A percentile compares a stretch with the other conserved stretches of the same genome.
Evolutionary conservation across 2,888 invertebrate species (phyloP).

Genomic region (Tetheella fluctuosa): DNA sequence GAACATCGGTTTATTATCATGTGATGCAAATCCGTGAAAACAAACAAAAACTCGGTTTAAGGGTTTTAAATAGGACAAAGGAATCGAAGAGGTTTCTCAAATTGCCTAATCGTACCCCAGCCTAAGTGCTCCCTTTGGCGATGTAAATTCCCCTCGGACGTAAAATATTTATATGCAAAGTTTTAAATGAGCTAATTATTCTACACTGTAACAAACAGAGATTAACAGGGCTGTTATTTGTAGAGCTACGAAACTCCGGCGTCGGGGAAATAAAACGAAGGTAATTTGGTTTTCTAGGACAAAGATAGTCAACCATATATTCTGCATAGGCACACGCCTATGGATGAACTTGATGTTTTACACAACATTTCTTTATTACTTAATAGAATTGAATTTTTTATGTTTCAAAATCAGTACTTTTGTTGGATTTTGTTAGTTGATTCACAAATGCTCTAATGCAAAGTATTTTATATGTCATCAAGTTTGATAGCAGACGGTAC

Average conservation of each 20-base stretch:
- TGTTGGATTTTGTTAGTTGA: too few species aligned
- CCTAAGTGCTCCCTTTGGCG: constrained; percentile 14
- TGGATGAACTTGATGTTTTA: not conserved
- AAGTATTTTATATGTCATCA: too few species aligned
- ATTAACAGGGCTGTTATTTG: constrained; percentile 23
- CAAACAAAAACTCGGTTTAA: not conserved
- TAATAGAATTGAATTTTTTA: too few species aligned
- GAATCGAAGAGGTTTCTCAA: constrained; percentile 2
- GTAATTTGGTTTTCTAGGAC: not conserved
- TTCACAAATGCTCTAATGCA: too few species aligned
- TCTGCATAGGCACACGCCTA: not conserved
- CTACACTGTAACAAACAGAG: constrained; percentile 34
- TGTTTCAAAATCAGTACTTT: too few species aligned
- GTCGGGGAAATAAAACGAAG: constrained; percentile 1
- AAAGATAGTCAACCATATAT: not conserved
- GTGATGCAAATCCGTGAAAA: not conserved
- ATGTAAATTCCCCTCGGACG: constrained; percentile 19
- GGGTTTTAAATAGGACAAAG: not conserved
- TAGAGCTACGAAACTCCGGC: constrained; percentile 5
- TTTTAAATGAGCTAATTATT: constrained; percentile 35
- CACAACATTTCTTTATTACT: too few species aligned
- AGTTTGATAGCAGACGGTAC: too few species aligned
- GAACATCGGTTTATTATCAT: too few species aligned
- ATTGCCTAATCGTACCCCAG: constrained; percentile 17
- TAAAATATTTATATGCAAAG: constrained; percentile 34